Conservation (phyloP, 2,797 vertebrate species). For the Picus viridis region DNA sequence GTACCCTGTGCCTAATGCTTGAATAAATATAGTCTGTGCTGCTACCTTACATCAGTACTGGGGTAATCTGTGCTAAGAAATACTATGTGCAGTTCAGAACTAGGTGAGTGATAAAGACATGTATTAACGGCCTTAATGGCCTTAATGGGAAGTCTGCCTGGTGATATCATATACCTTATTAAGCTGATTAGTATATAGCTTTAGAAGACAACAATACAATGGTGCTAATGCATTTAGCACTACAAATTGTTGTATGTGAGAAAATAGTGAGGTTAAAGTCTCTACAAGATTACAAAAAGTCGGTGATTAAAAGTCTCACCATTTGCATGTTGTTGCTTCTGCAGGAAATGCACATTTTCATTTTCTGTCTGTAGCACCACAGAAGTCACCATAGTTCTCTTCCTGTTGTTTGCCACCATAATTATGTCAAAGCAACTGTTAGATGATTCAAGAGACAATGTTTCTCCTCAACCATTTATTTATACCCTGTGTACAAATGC, state of each 20-base stretch:
- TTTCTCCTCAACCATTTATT: background rate
- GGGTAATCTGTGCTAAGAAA: background rate
- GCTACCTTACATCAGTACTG: background rate
- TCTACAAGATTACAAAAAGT: background rate
- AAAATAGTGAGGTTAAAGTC: background rate
- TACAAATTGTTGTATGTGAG: background rate
- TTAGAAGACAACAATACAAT: slow-evolving; percentile 4
- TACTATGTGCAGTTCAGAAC: background rate
- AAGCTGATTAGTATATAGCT: background rate
- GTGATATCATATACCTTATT: background rate
- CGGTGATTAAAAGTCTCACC: background rate
- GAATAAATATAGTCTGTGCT: background rate
- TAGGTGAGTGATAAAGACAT: background rate
- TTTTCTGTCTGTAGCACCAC: background rate
- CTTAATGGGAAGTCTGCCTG: background rate
- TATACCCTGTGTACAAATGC: background rate
- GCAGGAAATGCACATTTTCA: background rate
- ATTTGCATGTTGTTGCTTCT: background rate
- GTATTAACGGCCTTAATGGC: background rate
- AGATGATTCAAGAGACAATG: background rate
- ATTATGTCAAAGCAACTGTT: background rate
- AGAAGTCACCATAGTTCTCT: background rate
- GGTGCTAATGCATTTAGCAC: background rate
- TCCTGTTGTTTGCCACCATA: background rate
- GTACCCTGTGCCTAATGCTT: background rate